Evolutionary conservation across 2,888 invertebrate genomes (phyloP).

Genomic region (Caenorhabditis becei): DNA sequence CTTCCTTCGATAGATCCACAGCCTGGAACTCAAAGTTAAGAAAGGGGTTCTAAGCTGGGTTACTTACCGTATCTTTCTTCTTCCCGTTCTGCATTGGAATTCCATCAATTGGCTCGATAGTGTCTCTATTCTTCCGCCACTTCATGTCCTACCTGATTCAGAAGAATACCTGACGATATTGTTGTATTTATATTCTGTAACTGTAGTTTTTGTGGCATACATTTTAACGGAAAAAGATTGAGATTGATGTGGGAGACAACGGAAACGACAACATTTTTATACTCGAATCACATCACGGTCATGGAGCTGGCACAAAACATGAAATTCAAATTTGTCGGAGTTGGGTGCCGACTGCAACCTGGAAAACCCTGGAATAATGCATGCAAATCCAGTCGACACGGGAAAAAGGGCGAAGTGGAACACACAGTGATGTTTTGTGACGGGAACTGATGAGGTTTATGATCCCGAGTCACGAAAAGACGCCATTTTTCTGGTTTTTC

Average conservation of each 20-base stretch:
- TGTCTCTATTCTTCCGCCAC: constrained; percentile 36
- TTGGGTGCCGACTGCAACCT: constrained; percentile 20
- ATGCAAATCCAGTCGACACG: constrained; percentile 26
- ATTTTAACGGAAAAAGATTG: neutral
- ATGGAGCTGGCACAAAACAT: constrained; percentile 33
- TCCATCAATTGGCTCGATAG: constrained; percentile 31
- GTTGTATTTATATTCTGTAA: constrained; percentile 29
- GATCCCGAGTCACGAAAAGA: constrained; percentile 4
- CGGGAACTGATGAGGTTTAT: constrained; percentile 28
- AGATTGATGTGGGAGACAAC: neutral
- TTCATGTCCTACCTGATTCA: constrained; percentile 42
- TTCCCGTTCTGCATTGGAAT: constrained; percentile 26
- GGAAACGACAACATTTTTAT: constrained; percentile 17
- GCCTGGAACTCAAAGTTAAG: no score
- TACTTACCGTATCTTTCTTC: constrained; percentile 37
- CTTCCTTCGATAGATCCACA: constrained; percentile 43
- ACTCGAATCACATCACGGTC: neutral
- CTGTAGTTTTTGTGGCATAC: neutral
- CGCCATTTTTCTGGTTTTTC: constrained; percentile 3
- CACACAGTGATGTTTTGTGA: constrained; percentile 42
- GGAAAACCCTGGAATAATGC: constrained; percentile 47
- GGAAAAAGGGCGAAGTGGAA: constrained; percentile 25
- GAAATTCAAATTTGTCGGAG: constrained; percentile 38
- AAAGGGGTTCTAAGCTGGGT: neutral
- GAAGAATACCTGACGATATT: constrained; percentile 49